A percentile compares a stretch with the other conserved stretches of the same genome.
Conservation (phyloP, 2,888 invertebrate species). For the Eueremaeus valkanovi region DNA sequence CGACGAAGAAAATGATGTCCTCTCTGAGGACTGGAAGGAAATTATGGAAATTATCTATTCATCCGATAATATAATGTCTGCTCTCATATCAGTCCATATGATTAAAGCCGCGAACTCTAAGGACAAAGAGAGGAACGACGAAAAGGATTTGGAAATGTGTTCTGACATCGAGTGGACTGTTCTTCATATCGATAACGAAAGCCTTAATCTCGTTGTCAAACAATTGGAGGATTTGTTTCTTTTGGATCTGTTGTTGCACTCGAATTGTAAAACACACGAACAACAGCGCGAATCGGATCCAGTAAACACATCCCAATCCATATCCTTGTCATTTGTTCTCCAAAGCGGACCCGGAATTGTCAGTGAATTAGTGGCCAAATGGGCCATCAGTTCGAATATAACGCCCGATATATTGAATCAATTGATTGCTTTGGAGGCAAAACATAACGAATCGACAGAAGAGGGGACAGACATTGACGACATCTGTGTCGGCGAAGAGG, state of each 20-base stretch:
- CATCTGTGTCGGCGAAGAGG: conserved; percentile 43
- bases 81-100: conserved; percentile 35
- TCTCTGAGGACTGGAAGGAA: conserved; percentile 25
- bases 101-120: conserved; percentile 34
- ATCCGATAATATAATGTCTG: conserved; percentile 36
- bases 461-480: conserved; percentile 37
- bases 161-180: conserved; percentile 68
- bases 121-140: neutral
- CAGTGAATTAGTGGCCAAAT: conserved; percentile 79
- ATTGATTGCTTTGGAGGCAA: neutral
- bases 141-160: neutral
- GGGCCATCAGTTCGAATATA: conserved; percentile 71
- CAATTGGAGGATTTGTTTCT: conserved; percentile 84
- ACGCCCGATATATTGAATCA: conserved; percentile 58
- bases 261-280: neutral
- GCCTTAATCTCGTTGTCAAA: conserved; percentile 79
- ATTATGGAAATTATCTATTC: conserved; percentile 34
- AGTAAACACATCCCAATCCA: neutral
- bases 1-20: conserved; percentile 13
- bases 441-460: conserved; percentile 37
- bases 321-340: conserved; percentile 54
- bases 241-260: conserved; percentile 64
- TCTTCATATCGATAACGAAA: conserved; percentile 75
- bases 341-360: conserved; percentile 67
- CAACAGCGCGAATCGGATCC: neutral